A percentile compares a stretch with the other conserved stretches of the same genome.
Evolutionary conservation across 2,888 invertebrate species (phyloP).

Genomic region (Cremastinae sp.): DNA sequence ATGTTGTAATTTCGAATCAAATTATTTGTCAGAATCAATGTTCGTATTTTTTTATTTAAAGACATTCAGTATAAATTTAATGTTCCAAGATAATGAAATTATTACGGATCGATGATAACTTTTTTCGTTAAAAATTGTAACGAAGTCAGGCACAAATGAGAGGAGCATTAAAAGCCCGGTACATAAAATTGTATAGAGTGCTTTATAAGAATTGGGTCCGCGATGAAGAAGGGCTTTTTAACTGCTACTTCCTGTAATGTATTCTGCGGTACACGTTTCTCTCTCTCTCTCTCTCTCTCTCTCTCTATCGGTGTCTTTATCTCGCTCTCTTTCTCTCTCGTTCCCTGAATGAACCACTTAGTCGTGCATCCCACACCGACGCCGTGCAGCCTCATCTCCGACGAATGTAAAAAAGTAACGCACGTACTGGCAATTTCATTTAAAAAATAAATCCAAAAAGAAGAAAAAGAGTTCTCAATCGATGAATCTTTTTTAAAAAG

Average conservation of each 20-base stretch:
- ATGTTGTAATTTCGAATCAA: too few relatives aligned
- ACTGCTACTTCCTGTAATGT: conserved; percentile 77
- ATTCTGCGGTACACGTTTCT: conserved; percentile 73
- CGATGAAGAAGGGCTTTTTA: conserved; percentile 71
- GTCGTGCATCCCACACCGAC: conserved; percentile 69
- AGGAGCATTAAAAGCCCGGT: conserved; percentile 41
- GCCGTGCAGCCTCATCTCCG: conserved; percentile 39
- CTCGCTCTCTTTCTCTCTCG: conserved; percentile 35
- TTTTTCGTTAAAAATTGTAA: conserved; percentile 29
- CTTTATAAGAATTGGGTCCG: conserved; percentile 57
- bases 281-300: conserved; percentile 25
- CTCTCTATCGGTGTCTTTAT: conserved; percentile 38
- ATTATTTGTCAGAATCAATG: too few relatives aligned
- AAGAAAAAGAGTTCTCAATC: too few relatives aligned
- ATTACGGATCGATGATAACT: neutral
- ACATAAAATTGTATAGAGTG: conserved; percentile 22
- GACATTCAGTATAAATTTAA: too few relatives aligned
- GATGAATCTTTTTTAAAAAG: too few relatives aligned
- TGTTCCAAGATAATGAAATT: too few relatives aligned
- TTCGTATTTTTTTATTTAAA: neutral
- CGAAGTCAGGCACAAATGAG: conserved; percentile 33
- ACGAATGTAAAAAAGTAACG: conserved; percentile 28
- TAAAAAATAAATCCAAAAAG: neutral
- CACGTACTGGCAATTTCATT: conserved; percentile 24
- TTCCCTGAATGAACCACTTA: conserved; percentile 76